A percentile compares a stretch with the other conserved stretches of the same genome.
These are phyloP conservation scores for Trissolcus basalis DNA, from an alignment of 1,140 invertebrate species.

Conservation along the genomic window DNA sequence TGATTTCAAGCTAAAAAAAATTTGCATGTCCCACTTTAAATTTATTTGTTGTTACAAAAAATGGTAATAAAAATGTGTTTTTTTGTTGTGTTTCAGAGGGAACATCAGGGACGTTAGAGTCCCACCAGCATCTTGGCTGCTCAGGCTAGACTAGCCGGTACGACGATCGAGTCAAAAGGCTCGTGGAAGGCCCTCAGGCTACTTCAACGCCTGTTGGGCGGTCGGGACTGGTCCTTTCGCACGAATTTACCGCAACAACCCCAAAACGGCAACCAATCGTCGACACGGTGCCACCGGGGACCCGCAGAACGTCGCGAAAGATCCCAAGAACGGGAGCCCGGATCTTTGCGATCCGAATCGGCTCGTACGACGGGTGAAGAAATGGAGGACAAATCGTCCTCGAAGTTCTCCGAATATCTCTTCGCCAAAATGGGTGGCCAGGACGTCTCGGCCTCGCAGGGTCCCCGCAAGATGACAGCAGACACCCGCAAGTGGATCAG, in stretches of 20 bases:
- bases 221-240: constrained; percentile 71
- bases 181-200: constrained; percentile 67
- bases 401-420: constrained; percentile 83
- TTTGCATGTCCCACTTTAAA: too few species aligned
- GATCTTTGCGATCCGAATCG: constrained; percentile 65
- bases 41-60: too few species aligned
- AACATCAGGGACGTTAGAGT: constrained; percentile 47
- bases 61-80: too few species aligned
- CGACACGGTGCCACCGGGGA: constrained; percentile 73
- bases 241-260: constrained; percentile 73
- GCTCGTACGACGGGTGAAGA: constrained; percentile 63
- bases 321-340: constrained; percentile 69
- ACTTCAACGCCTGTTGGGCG: constrained; percentile 68
- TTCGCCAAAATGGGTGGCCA: constrained; percentile 84
- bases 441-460: constrained; percentile 78
- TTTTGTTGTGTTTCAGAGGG: constrained; percentile 39
- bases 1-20: too few species aligned
- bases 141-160: constrained; percentile 60
- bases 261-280: constrained; percentile 77
- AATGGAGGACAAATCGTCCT: constrained; percentile 76
- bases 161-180: constrained; percentile 69
- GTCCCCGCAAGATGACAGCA: constrained; percentile 81
- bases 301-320: constrained; percentile 73
- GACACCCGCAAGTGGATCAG: constrained; percentile 80
- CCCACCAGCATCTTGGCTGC: constrained; percentile 37